These are phyloP conservation scores for Triplophysa dalaica DNA, from an alignment of 2,113 vertebrate species.

Conservation along the genomic window DNA sequence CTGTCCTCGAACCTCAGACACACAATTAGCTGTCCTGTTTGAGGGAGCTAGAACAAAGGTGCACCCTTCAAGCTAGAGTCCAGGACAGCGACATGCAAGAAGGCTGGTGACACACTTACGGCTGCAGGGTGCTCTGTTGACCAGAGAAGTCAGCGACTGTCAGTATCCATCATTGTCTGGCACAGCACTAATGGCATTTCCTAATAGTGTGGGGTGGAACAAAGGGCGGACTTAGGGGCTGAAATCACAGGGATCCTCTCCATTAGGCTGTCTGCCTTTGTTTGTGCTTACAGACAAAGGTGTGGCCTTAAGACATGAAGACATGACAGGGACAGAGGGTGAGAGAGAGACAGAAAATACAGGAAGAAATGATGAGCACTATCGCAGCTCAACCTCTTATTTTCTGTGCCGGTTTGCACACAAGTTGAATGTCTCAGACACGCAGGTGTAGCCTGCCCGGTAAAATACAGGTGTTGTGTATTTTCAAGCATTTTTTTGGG, in stretches of 20 bases:
- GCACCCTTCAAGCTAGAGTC: slow-evolving; percentile 55
- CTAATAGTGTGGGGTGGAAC: slow-evolving; percentile 71
- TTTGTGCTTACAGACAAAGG: slow-evolving; percentile 44
- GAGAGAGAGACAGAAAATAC: slow-evolving; percentile 43
- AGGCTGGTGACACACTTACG: slow-evolving; percentile 66
- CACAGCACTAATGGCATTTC: slow-evolving; percentile 73
- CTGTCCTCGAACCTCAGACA: slow-evolving; percentile 41
- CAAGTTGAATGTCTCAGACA: not conserved
- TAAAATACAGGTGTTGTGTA: not conserved
- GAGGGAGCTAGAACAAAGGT: slow-evolving; percentile 72
- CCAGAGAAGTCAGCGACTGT: slow-evolving; percentile 72
- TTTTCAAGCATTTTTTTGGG: not conserved
- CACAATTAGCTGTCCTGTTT: slow-evolving; percentile 69
- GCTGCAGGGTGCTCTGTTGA: slow-evolving; percentile 69
- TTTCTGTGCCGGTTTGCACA: slow-evolving; percentile 17
- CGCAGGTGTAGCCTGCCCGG: not conserved
- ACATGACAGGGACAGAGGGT: slow-evolving; percentile 60
- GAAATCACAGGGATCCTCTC: slow-evolving; percentile 57
- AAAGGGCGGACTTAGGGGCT: slow-evolving; percentile 62
- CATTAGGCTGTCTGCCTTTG: slow-evolving; percentile 62
- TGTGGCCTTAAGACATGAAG: slow-evolving; percentile 61
- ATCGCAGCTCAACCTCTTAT: slow-evolving; percentile 37
- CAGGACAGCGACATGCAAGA: slow-evolving; percentile 27
- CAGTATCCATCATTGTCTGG: slow-evolving; percentile 75
- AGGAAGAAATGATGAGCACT: slow-evolving; percentile 52